phyloP scores from a whole-genome alignment of 2,113 vertebrate genomes.

The Gymnorhina tibicen region DNA sequence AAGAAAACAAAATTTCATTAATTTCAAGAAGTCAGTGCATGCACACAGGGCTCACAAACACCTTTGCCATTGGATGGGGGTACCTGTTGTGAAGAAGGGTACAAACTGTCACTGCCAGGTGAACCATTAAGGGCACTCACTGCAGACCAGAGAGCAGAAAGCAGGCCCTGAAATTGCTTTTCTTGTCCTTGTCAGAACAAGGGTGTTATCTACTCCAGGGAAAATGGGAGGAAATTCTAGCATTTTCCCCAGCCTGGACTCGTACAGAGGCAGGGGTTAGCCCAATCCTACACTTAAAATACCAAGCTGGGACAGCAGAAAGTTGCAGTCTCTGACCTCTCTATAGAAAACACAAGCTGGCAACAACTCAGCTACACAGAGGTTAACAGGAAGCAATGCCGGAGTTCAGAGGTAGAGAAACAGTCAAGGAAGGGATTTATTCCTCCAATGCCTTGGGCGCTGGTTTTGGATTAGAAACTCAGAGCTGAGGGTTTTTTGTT shows the following conservation, averaged over 20 bases:
- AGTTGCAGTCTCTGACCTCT: background rate
- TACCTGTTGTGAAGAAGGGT: background rate
- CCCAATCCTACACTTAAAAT: background rate
- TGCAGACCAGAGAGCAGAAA: background rate
- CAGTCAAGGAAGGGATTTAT: background rate
- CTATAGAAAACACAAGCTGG: background rate
- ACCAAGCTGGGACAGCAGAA: background rate
- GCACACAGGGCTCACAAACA: background rate
- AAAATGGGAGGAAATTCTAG: background rate
- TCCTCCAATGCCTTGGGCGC: background rate
- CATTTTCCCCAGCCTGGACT: background rate
- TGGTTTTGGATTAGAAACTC: background rate
- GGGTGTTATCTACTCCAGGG: background rate
- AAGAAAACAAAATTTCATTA: background rate
- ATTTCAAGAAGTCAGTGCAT: background rate
- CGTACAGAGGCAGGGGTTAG: background rate
- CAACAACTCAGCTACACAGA: background rate
- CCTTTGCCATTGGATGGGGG: background rate
- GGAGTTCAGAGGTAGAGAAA: background rate
- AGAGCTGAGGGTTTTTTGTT: background rate
- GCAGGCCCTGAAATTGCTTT: background rate
- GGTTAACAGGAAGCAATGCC: background rate
- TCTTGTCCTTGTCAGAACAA: background rate
- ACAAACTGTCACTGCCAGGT: background rate
- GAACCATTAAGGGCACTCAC: background rate